These are phyloP conservation scores for Pavo muticus DNA, from an alignment of 2,113 vertebrate genomes.

Conservation along the genomic window DNA sequence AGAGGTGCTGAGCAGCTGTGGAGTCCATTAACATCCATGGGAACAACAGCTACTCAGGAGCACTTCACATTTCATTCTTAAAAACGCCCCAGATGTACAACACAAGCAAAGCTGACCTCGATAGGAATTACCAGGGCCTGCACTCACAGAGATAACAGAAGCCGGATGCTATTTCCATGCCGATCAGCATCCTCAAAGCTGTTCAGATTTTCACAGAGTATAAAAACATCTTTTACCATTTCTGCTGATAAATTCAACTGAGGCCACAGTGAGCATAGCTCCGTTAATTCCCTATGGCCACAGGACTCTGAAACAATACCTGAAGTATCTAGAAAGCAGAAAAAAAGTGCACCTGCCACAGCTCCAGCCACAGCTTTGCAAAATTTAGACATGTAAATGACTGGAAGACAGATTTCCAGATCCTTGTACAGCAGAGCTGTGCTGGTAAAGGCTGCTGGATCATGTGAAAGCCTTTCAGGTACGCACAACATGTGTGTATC, in stretches of 20 bases:
- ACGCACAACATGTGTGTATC: rapidly evolving
- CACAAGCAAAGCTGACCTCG: background rate
- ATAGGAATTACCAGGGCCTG: background rate
- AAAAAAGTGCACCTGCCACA: background rate
- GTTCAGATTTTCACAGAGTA: background rate
- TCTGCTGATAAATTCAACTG: background rate
- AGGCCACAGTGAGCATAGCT: background rate
- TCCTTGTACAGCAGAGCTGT: background rate
- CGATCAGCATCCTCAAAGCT: background rate
- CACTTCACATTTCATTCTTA: background rate
- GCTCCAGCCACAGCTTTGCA: background rate
- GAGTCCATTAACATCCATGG: background rate
- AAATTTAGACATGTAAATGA: rapidly evolving
- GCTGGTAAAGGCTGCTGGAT: background rate
- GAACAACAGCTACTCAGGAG: background rate
- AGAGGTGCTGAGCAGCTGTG: background rate
- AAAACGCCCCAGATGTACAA: background rate
- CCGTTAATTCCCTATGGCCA: rapidly evolving
- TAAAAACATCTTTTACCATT: background rate
- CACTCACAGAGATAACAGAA: background rate
- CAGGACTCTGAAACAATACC: background rate
- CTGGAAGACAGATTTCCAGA: background rate
- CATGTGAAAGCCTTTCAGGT: background rate
- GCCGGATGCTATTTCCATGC: background rate
- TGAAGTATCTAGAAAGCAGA: background rate